phyloP scores from a whole-genome alignment of 2,113 vertebrate species.

The Saguinus imperator region DNA sequence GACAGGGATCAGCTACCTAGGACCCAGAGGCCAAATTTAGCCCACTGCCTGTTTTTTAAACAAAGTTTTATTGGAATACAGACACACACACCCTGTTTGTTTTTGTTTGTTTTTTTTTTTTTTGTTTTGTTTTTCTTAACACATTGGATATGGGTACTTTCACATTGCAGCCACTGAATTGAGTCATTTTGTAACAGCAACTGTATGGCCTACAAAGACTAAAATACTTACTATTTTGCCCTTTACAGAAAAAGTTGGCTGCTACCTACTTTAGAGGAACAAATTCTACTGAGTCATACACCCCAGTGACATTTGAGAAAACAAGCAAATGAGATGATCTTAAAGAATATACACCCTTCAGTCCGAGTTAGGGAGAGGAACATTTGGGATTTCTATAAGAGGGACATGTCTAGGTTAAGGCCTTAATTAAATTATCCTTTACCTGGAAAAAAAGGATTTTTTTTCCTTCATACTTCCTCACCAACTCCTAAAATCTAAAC shows the following conservation, averaged over 20 bases:
- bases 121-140: too few species aligned
- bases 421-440: constrained; percentile 58
- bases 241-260: background rate
- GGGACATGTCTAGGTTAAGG: background rate
- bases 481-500: constrained; percentile 69
- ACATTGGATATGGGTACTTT: background rate
- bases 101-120: too few species aligned
- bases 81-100: too few species aligned
- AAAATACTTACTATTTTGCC: background rate
- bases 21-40: background rate
- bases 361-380: background rate
- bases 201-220: background rate
- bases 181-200: background rate
- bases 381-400: background rate
- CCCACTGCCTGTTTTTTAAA: background rate
- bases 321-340: background rate
- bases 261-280: background rate
- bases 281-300: background rate
- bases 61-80: background rate
- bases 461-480: constrained; percentile 16
- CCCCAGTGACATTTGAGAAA: background rate
- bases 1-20: background rate
- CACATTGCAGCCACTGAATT: background rate
- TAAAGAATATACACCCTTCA: background rate
- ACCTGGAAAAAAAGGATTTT: constrained; percentile 73